A percentile compares a stretch with the other conserved stretches of the same genome.
Evolutionary conservation across 2,888 invertebrate species (phyloP).

Genomic region (Drepana falcataria): DNA sequence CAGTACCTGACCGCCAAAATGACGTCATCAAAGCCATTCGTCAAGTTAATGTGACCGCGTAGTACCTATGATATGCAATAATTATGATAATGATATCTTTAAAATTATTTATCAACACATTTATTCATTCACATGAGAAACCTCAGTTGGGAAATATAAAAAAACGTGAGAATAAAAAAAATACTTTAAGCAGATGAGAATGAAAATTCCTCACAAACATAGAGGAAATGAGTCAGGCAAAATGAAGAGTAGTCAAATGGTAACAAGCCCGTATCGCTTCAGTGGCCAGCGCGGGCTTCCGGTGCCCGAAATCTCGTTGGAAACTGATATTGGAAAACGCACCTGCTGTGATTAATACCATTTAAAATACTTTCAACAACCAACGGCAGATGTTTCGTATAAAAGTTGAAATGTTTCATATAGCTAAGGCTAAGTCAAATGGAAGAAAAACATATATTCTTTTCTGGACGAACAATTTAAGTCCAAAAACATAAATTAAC

Average conservation of each 20-base stretch:
- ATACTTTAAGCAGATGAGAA: slow-evolving; percentile 39
- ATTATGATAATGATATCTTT: too few relatives aligned
- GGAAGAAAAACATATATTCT: too few relatives aligned
- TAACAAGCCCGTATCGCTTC: slow-evolving; percentile 59
- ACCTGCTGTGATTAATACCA: slow-evolving; percentile 39
- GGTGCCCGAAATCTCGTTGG: slow-evolving; percentile 29
- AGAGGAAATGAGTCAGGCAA: slow-evolving; percentile 69
- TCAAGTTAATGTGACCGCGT: too few relatives aligned
- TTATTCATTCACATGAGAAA: too few relatives aligned
- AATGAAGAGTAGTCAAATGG: slow-evolving; percentile 38
- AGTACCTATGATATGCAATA: too few relatives aligned
- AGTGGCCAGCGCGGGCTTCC: slow-evolving; percentile 57
- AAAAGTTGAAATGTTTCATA: background rate
- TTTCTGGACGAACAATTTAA: too few relatives aligned
- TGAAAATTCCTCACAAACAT: slow-evolving; percentile 45
- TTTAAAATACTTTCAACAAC: slow-evolving; percentile 8
- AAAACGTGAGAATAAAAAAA: slow-evolving; percentile 51
- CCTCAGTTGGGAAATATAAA: slow-evolving; percentile 6
- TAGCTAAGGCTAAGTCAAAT: too few relatives aligned
- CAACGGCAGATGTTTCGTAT: background rate
- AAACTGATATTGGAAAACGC: slow-evolving; percentile 25
- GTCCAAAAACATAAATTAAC: too few relatives aligned
- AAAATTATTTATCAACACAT: too few relatives aligned
- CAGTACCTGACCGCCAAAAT: too few relatives aligned
- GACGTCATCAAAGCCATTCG: too few relatives aligned